Base-by-base conservation (phyloP, 2,888 invertebrate genomes). In the Ctenicera cuprea region DNA sequence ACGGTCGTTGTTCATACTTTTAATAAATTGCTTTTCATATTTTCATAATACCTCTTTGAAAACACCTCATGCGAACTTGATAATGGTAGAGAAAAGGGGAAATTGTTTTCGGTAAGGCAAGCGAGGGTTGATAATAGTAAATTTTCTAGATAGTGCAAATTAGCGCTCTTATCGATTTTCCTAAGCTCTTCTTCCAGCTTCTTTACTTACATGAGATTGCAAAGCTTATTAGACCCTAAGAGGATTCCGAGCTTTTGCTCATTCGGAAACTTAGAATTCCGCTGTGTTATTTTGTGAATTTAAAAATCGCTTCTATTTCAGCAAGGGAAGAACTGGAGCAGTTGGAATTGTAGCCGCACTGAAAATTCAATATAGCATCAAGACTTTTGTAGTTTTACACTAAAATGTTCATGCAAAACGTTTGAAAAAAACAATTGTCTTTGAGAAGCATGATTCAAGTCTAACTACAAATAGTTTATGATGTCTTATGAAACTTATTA, bases 201-300 rank as follows among this genome's bases (percentile, higher is more conserved):
- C 59, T 59, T 59, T 59, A 41, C 59, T 59, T 59, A 59, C 59
- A 59, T 59, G 59, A 59, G 59, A 59, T 59, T 33, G 38, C 38
- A 38, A 59, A 59, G 59, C 59, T 59, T 59, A 41, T 59, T 59
- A 59, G 59, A 20, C 38, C 59, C 18, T 59, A 59, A 59, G 59
- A 37, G 59, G 59, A 59, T 59, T 38, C 38, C 38, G 38, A 18
- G 59, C 59, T 41, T 59, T 12, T 38, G 59, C 59, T 41, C 59
- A 59, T 59, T 59, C 38, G 18, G 38, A 18, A 59, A 41, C 38
- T 57, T 26, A n/a, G 14, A 33, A 59, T 59, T 59, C 30, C 18
- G 26, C 9, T 0, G 52, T n/a, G 20, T 59, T 59, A 38, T 59
- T 59, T 38, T 41, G 12, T 18, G 20, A 14, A 30, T 54, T 54